Evolutionary conservation across 2,113 vertebrate genomes (phyloP).

Genomic region (Benitochromis conjunctus): DNA sequence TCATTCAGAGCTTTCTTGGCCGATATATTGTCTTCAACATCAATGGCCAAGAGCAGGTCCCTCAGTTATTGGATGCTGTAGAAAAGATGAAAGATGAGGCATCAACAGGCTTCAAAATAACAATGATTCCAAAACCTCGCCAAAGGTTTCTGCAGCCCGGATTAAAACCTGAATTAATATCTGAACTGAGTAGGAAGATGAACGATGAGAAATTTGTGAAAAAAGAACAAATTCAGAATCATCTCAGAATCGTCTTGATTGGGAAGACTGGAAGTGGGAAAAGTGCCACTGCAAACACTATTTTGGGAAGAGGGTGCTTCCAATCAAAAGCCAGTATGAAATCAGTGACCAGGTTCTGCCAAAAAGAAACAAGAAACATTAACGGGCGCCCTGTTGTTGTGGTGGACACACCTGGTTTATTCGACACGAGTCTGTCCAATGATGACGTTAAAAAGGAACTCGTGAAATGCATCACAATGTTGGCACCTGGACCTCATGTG

Average conservation of each 20-base stretch:
- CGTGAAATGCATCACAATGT: neutral
- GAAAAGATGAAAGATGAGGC: neutral
- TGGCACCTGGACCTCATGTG: constrained; percentile 51
- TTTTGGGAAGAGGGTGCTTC: neutral
- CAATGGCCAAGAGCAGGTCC: neutral
- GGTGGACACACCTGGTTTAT: constrained; percentile 15
- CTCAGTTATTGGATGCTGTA: neutral
- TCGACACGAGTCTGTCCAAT: neutral
- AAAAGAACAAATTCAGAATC: neutral
- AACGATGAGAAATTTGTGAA: neutral
- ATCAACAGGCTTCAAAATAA: neutral
- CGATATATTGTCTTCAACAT: neutral
- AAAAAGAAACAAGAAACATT: neutral
- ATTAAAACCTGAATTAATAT: neutral
- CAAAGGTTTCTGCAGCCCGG: rapidly evolving
- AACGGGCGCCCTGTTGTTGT: neutral
- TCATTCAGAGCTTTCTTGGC: neutral
- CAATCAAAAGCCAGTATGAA: rapidly evolving
- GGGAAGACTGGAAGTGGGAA: constrained; percentile 26
- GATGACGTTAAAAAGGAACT: neutral
- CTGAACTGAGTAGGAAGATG: neutral
- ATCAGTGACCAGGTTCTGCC: neutral
- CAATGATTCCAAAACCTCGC: neutral
- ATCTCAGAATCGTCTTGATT: constrained; percentile 1
- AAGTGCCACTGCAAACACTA: constrained; percentile 12